phyloP scores from a whole-genome alignment of 2,888 invertebrate genomes.

The Galeopsomyia nigrocyanea region DNA sequence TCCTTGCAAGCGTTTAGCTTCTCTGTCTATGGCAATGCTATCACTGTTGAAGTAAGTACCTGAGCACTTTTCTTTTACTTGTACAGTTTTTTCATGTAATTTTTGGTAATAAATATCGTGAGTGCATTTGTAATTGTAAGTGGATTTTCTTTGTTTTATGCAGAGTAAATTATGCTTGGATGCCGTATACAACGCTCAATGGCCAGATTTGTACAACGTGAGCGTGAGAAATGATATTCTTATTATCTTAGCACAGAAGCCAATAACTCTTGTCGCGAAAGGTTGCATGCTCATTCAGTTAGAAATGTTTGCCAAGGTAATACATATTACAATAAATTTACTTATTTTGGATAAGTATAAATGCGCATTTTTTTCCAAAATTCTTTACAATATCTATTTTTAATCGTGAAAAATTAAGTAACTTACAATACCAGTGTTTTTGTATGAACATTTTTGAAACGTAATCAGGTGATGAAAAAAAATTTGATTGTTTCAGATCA shows the following conservation, averaged over 20 bases:
- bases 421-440: too few species aligned
- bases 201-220: constrained; percentile 50
- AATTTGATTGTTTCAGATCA: not conserved
- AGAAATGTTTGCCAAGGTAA: constrained; percentile 33
- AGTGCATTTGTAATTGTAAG: not conserved
- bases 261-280: constrained; percentile 51
- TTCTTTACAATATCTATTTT: too few species aligned
- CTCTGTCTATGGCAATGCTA: constrained; percentile 49
- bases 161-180: constrained; percentile 53
- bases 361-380: too few species aligned
- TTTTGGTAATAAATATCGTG: not conserved
- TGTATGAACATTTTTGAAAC: too few species aligned
- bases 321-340: too few species aligned
- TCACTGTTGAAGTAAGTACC: constrained; percentile 47
- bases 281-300: constrained; percentile 24
- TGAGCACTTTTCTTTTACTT: not conserved
- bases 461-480: too few species aligned
- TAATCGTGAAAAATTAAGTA: too few species aligned
- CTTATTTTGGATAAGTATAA: too few species aligned
- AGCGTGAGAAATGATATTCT: constrained; percentile 47
- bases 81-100: not conserved
- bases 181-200: constrained; percentile 52
- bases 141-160: not conserved
- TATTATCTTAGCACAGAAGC: constrained; percentile 52
- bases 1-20: constrained; percentile 51